Evolutionary conservation across 2,113 vertebrate species (phyloP).

Genomic region (Rhea americana): DNA sequence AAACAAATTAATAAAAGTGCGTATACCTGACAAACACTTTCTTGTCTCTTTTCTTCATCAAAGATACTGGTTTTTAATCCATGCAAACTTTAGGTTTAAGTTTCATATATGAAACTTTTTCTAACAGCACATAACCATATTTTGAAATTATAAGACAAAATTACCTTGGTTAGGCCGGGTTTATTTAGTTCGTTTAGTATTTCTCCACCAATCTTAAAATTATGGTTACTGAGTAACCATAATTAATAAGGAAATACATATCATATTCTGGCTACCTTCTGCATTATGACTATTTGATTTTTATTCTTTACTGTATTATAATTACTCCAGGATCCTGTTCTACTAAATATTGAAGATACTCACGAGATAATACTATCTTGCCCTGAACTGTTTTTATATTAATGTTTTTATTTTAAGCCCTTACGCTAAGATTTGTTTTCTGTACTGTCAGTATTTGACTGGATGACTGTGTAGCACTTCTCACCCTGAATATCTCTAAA

Average conservation of each 20-base stretch:
- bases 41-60: conserved; percentile 47
- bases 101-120: neutral
- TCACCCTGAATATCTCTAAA: conserved; percentile 26
- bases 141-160: neutral
- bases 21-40: conserved; percentile 30
- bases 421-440: conserved; percentile 21
- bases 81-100: neutral
- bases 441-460: conserved; percentile 43
- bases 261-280: conserved; percentile 16
- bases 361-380: neutral
- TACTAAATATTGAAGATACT: conserved; percentile 40
- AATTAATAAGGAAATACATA: neutral
- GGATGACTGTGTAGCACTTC: conserved; percentile 16
- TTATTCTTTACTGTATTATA: conserved; percentile 30
- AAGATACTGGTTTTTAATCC: neutral
- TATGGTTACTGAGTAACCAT: fast-evolving
- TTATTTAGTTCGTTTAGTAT: neutral
- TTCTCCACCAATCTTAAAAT: neutral
- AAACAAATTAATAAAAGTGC: conserved; percentile 29
- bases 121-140: neutral
- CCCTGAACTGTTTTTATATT: conserved; percentile 16
- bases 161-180: neutral
- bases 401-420: conserved; percentile 37
- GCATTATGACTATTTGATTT: conserved; percentile 1
- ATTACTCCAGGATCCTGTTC: neutral